Conservation (phyloP, 2,888 invertebrate species). For the Thelaira solivaga region DNA sequence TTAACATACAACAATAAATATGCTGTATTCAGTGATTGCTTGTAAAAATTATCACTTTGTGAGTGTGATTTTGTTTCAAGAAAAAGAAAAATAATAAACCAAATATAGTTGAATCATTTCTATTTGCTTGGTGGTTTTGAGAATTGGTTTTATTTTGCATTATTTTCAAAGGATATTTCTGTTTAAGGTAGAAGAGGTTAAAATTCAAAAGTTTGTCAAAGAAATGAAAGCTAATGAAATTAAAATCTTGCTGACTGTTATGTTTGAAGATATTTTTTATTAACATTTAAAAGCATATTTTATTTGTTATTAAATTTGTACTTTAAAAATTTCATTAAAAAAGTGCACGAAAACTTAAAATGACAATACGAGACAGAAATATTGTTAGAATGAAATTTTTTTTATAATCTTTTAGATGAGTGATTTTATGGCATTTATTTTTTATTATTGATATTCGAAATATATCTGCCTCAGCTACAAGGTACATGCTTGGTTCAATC, state of each 20-base stretch:
- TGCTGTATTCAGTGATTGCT: neutral
- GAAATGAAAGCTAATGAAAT: neutral
- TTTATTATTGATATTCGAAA: too few relatives aligned
- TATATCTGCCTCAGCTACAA: too few relatives aligned
- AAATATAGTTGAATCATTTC: neutral
- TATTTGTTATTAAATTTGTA: too few relatives aligned
- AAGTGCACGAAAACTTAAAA: too few relatives aligned
- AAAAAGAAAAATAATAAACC: neutral
- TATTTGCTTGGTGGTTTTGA: constrained; percentile 8
- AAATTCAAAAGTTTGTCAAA: neutral
- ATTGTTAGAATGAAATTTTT: too few relatives aligned
- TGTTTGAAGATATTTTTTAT: neutral
- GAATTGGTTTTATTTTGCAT: neutral
- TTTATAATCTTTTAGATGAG: too few relatives aligned
- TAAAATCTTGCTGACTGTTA: neutral
- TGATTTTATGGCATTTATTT: too few relatives aligned
- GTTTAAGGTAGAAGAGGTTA: neutral
- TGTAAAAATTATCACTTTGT: constrained; percentile 19
- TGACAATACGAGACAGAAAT: too few relatives aligned
- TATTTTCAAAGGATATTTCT: neutral
- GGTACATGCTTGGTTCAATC: too few relatives aligned
- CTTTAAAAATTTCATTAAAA: too few relatives aligned
- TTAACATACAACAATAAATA: neutral
- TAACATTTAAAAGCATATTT: neutral
- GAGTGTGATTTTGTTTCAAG: constrained; percentile 10